Conservation (phyloP, 2,113 vertebrate species). For the Sorex araneus region DNA sequence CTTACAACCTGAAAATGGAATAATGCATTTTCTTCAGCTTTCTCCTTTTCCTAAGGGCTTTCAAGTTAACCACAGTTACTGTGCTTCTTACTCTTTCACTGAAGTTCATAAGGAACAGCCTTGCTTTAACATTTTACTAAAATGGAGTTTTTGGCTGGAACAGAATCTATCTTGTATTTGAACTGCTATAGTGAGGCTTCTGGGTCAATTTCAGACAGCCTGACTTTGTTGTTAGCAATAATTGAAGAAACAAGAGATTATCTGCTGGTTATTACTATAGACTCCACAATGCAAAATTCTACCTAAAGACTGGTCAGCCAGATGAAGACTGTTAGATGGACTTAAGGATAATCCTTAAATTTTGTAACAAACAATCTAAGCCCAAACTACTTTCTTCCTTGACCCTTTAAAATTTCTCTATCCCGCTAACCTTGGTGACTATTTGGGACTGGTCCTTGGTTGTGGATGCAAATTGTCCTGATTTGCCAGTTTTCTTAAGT, state of each 20-base stretch:
- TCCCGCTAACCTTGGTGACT: too few relatives aligned
- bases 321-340: neutral
- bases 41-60: neutral
- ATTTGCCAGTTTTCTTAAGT: neutral
- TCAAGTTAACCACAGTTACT: neutral
- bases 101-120: neutral
- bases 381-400: neutral
- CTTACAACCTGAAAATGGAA: neutral
- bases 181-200: neutral
- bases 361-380: neutral
- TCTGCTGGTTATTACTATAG: neutral
- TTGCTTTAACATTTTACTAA: neutral
- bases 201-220: neutral
- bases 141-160: neutral
- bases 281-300: neutral
- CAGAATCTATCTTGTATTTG: neutral
- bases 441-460: too few relatives aligned
- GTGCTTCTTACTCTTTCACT: neutral
- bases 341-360: neutral
- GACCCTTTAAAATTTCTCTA: neutral
- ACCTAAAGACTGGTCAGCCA: neutral
- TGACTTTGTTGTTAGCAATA: neutral
- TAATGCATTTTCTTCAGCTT: neutral
- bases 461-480: too few relatives aligned
- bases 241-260: neutral